Evolutionary conservation across 2,113 vertebrate species (phyloP), one percentile per base, ranked within the genome.

Genomic region (Myodes glareolus): DNA sequence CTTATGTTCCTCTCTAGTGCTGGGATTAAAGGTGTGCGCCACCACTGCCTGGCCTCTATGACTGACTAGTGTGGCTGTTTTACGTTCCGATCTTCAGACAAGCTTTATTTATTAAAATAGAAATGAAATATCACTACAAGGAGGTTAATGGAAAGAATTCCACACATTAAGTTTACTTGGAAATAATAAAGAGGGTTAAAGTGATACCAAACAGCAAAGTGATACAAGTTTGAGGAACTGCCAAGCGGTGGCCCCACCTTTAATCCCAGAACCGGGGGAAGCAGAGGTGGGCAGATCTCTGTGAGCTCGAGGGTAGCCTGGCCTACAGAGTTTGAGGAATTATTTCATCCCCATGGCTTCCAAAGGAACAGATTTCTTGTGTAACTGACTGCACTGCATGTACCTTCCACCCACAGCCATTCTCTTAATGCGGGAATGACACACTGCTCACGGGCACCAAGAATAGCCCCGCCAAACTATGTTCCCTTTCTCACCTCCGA

Each of bases 401-500:
- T n/a, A 52, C 86, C 73, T 84, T 93, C 21, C 47, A 36, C 50
- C n/a, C n/a, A 68, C 42, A 45, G 65, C n/a, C 73, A 80, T 92
- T 11, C 31, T 86, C 17, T 75, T 70, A 29, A 42, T 17, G 45
- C 72, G 45, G 68, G 1, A 23, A 39, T 39, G 36, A 61, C 39
- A 84, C 27, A 19, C 39, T 65, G 61, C 39, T 67, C 61, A 86
- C 7, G 17, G 82, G 16, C 21, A 19, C 29, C 42, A 45, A 84
- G 14, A 45, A 67, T 0, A 63, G 80, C 13, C 55, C n/a, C 39
- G 39, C 17, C 81, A 63, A 61, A 82, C 33, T 25, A 76, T 17
- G 55, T 29, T 84, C 61, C 39, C 88, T 96, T 92, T 78, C 82
- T 92, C n/a, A 86, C 23, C 70, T 67, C 42, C 90, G 90, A 93